Evolutionary conservation across 2,113 vertebrate species (phyloP).

Genomic region (Laticauda laticaudata): DNA sequence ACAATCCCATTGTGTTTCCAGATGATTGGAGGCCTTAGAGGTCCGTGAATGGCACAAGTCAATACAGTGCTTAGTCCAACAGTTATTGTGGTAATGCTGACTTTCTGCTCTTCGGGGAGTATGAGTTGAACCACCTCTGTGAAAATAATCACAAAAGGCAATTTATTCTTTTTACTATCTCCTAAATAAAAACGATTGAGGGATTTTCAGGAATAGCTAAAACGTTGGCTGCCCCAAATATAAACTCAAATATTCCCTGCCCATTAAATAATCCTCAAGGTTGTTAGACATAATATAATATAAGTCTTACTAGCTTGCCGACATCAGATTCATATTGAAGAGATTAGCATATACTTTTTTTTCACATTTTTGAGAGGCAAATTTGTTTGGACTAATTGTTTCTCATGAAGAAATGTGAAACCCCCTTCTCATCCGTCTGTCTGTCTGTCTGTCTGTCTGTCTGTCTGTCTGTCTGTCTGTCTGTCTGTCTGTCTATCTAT

Average conservation of each 20-base stretch:
- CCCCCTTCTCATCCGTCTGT: rapidly evolving
- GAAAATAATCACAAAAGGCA: constrained; percentile 12
- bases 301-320: neutral
- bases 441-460: no score
- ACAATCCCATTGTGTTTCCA: constrained; percentile 90
- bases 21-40: constrained; percentile 85
- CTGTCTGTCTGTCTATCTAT: no score
- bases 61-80: constrained; percentile 89
- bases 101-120: constrained; percentile 78
- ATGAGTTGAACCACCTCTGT: constrained; percentile 89
- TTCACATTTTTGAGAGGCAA: neutral
- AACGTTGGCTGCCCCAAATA: rapidly evolving
- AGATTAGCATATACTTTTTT: neutral
- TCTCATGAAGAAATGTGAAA: neutral
- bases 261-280: neutral
- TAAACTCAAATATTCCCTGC: neutral
- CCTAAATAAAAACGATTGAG: neutral
- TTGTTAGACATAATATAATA: neutral
- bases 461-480: no score
- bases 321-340: constrained; percentile 8
- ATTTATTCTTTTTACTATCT: neutral
- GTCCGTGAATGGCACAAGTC: constrained; percentile 84
- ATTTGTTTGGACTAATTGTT: neutral
- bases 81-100: constrained; percentile 83
- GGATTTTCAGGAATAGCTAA: neutral